Evolutionary conservation across 2,797 vertebrate species (phyloP).

Genomic region (Tragelaphus eurycerus): DNA sequence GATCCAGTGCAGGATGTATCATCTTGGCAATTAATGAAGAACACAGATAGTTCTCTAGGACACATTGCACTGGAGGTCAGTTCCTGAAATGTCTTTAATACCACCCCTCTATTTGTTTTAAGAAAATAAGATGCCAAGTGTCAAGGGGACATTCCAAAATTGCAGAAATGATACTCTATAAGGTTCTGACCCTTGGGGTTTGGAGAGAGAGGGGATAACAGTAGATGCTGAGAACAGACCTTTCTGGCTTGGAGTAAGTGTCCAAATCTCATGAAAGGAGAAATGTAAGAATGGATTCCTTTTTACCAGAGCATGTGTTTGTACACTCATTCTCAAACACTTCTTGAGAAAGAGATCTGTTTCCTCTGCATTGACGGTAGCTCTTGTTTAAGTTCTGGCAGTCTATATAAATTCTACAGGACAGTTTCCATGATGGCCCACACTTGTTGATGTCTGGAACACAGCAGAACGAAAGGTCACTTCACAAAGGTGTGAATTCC

Average conservation of each 20-base stretch:
- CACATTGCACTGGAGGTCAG: too few species aligned
- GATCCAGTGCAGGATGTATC: neutral
- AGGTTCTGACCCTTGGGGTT: neutral
- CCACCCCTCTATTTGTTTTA: too few species aligned
- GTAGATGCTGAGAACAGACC: too few species aligned
- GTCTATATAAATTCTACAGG: neutral
- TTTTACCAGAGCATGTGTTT: conserved; percentile 22
- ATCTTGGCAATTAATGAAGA: neutral
- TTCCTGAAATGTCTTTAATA: too few species aligned
- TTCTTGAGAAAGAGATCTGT: rapidly evolving
- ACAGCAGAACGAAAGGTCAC: neutral
- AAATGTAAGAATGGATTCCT: rapidly evolving
- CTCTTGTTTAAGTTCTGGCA: neutral
- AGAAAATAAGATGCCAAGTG: too few species aligned
- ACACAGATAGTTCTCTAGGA: neutral
- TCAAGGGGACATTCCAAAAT: neutral
- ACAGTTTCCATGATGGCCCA: rapidly evolving
- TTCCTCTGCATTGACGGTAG: neutral
- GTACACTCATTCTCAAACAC: rapidly evolving
- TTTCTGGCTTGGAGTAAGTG: neutral
- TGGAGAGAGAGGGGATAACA: neutral
- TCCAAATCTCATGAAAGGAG: neutral
- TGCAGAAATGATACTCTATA: neutral
- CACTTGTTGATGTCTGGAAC: conserved; percentile 31
- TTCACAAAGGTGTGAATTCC: neutral